phyloP scores from a whole-genome alignment of 2,113 vertebrate species.

The Canis aureus region DNA sequence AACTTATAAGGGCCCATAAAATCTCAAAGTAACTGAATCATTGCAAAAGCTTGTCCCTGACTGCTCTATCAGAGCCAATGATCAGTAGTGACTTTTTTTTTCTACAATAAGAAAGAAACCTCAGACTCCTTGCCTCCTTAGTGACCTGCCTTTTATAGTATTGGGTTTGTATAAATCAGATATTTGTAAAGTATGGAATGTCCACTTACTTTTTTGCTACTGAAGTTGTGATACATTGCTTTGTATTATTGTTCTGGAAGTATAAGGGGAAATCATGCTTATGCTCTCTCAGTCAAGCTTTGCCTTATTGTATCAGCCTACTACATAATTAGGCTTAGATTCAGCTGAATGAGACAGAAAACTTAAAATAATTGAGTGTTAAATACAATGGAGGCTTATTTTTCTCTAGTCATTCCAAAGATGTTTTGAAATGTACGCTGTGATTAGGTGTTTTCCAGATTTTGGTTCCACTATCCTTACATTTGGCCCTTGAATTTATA shows the following conservation, averaged over 20 bases:
- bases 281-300: not conserved
- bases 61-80: not conserved
- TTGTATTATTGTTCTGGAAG: not conserved
- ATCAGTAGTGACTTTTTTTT: too few relatives aligned
- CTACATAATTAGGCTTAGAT: slow-evolving; percentile 5
- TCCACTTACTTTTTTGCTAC: not conserved
- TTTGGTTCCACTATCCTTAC: not conserved
- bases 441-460: not conserved
- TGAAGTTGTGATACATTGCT: not conserved
- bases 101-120: not conserved
- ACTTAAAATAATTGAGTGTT: not conserved
- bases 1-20: not conserved
- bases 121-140: not conserved
- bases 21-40: not conserved
- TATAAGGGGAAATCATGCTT: not conserved
- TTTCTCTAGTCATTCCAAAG: not conserved
- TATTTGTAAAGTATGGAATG: not conserved
- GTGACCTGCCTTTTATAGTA: not conserved
- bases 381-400: not conserved
- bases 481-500: not conserved
- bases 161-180: not conserved
- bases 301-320: not conserved
- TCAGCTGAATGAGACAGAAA: not conserved
- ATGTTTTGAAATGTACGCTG: not conserved
- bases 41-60: not conserved